Evolutionary conservation across 2,888 invertebrate genomes (phyloP).

Genomic region (Cantharis rufa): DNA sequence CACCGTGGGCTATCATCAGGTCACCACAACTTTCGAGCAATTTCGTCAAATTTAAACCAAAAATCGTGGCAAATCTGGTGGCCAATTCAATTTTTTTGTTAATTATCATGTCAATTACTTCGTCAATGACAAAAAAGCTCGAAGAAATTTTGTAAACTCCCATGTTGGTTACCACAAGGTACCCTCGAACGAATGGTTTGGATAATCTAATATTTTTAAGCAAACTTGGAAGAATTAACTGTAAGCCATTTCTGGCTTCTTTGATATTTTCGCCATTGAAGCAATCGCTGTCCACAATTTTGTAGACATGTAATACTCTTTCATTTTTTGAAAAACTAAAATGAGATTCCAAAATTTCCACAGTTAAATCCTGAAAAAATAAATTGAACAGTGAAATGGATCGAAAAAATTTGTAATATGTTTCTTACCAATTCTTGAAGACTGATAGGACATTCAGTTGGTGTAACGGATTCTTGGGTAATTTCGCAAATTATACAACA

Average conservation of each 20-base stretch:
- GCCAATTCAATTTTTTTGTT: slow-evolving; percentile 61
- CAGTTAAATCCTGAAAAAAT: slow-evolving; percentile 60
- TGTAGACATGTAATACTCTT: slow-evolving; percentile 59
- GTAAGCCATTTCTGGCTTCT: slow-evolving; percentile 43
- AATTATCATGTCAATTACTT: slow-evolving; percentile 63
- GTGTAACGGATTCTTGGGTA: slow-evolving; percentile 56
- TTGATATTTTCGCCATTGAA: slow-evolving; percentile 30
- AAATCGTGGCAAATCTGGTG: slow-evolving; percentile 62
- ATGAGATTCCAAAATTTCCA: slow-evolving; percentile 61
- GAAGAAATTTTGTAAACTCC: slow-evolving; percentile 62
- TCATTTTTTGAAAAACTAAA: slow-evolving; percentile 59
- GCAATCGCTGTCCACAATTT: slow-evolving; percentile 54
- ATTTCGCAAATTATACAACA: slow-evolving; percentile 70
- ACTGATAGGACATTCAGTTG: slow-evolving; percentile 63
- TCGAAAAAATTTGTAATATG: too few relatives aligned
- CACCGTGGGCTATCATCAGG: slow-evolving; percentile 73
- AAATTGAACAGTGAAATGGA: background rate
- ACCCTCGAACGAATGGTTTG: slow-evolving; percentile 59
- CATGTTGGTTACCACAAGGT: slow-evolving; percentile 64
- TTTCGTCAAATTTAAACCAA: slow-evolving; percentile 66
- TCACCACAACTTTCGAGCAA: slow-evolving; percentile 82
- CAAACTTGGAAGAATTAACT: slow-evolving; percentile 53
- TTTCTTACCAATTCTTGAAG: slow-evolving; percentile 56
- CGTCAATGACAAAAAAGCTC: slow-evolving; percentile 55
- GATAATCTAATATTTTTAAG: slow-evolving; percentile 57